Evolutionary conservation across 2,797 vertebrate species (phyloP), one percentile per base, ranked within the genome.

Genomic region (Poecilia gillii): DNA sequence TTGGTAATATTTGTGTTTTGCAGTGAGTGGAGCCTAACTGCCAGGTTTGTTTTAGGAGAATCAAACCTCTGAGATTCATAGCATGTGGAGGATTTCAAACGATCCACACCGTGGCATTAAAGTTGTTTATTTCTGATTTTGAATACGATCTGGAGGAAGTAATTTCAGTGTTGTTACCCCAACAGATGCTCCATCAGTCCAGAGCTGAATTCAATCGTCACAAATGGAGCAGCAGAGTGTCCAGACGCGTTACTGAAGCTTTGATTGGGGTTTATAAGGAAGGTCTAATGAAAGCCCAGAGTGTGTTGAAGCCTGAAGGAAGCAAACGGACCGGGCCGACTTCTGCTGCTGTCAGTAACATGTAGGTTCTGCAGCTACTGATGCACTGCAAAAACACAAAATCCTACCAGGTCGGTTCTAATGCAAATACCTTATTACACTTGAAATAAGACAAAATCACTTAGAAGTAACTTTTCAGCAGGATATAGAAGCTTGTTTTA

Each of bases 61-160:
- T 18, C 18, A 18, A 36, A 66, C 36, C n/a, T 64, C 31, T 31
- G 18, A 36, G 59, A 33, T 59, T 64, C 18, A 9, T 20, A 9
- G 62, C 33, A 25, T 36, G 8, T 20, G 33, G 18, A 20, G 2
- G 18, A 66, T 66, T 66, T 66, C 16, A 85, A 78, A 78, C 71
- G 80, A 78, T 78, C 79, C 51, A 73, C 72, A 45, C 82, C 62
- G 12, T 6, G 77, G 53, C 36, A 73, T 85, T 25, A 13, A 55
- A 68, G 31, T 14, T 82, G 75, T 73, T 88, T 82, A 75, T 82
- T 77, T 80, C 75, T 7, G 78, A 71, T 53, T 72, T 77, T 88
- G 70, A 70, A 43, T 70, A n/a, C 4, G 23, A 43, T 70, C 66
- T 43, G 36, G 64, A 39, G 66, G 82, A 83, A 86, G 82, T 87